A percentile compares a stretch with the other conserved stretches of the same genome.
These are phyloP conservation scores for Pseudonaja textilis DNA, from an alignment of 2,113 vertebrate genomes.

Conservation along the genomic window DNA sequence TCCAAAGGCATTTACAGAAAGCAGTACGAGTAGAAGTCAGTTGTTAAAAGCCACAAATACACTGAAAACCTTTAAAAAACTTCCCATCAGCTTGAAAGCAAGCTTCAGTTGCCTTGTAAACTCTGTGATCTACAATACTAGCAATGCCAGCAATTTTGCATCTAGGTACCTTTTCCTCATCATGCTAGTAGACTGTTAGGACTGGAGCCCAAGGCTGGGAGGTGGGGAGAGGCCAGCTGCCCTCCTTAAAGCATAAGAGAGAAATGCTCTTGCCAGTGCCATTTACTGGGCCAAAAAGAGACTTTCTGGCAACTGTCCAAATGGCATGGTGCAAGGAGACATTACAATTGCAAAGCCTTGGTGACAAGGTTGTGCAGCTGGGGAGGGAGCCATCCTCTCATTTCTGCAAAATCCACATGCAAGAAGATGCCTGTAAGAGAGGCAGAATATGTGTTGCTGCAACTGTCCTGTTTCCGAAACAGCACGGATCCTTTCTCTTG, in stretches of 20 bases:
- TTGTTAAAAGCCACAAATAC: background rate
- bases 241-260: background rate
- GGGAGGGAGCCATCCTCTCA: background rate
- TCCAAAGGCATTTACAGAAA: background rate
- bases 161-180: background rate
- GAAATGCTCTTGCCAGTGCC: background rate
- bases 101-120: background rate
- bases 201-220: background rate
- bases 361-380: background rate
- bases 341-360: background rate
- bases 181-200: background rate
- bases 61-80: background rate
- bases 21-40: background rate
- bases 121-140: background rate
- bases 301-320: background rate
- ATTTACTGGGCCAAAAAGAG: background rate
- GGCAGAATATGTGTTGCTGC: too few species aligned
- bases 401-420: background rate
- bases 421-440: background rate
- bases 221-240: background rate
- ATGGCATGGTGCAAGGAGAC: background rate
- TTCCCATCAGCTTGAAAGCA: background rate
- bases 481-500: background rate
- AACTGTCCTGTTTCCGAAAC: background rate
- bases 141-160: background rate